phyloP scores from a whole-genome alignment of 2,888 invertebrate species.

The Pharmacophagus antenor region DNA sequence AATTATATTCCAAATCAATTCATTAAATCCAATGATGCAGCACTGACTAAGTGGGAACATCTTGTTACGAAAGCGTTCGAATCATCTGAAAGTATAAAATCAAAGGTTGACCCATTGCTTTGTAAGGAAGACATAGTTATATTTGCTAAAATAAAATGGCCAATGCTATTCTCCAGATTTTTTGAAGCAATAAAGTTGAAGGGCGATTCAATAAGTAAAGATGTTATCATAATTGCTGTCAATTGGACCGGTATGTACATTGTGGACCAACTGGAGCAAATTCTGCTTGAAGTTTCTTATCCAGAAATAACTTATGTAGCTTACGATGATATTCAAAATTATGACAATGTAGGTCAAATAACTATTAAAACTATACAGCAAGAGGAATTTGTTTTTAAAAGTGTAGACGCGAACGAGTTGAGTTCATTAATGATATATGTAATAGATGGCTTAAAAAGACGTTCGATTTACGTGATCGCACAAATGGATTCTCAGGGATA shows the following conservation, averaged over 20 bases:
- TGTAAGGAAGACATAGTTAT: constrained; percentile 95
- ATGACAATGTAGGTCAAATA: constrained; percentile 82
- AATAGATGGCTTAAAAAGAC: constrained; percentile 91
- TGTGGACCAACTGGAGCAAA: constrained; percentile 94
- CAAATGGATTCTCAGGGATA: constrained; percentile 80
- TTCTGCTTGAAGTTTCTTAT: constrained; percentile 92
- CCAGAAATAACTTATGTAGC: constrained; percentile 91
- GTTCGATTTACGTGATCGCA: constrained; percentile 92
- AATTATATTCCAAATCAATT: constrained; percentile 91
- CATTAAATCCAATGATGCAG: constrained; percentile 82
- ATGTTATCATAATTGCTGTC: constrained; percentile 93
- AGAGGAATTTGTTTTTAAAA: constrained; percentile 95
- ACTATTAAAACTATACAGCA: constrained; percentile 91
- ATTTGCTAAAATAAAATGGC: constrained; percentile 96
- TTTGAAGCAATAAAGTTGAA: constrained; percentile 92
- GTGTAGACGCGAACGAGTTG: constrained; percentile 92
- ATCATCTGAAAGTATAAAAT: constrained; percentile 86
- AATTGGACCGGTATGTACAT: constrained; percentile 97
- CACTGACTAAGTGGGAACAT: constrained; percentile 86
- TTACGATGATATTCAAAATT: constrained; percentile 75
- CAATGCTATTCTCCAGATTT: constrained; percentile 95
- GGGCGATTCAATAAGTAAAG: constrained; percentile 84
- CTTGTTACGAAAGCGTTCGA: constrained; percentile 86
- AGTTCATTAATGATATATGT: constrained; percentile 90
- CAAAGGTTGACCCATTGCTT: constrained; percentile 82